Evolutionary conservation across 2,888 invertebrate genomes (phyloP).

Genomic region (Thysanoteuthis rhombus): DNA sequence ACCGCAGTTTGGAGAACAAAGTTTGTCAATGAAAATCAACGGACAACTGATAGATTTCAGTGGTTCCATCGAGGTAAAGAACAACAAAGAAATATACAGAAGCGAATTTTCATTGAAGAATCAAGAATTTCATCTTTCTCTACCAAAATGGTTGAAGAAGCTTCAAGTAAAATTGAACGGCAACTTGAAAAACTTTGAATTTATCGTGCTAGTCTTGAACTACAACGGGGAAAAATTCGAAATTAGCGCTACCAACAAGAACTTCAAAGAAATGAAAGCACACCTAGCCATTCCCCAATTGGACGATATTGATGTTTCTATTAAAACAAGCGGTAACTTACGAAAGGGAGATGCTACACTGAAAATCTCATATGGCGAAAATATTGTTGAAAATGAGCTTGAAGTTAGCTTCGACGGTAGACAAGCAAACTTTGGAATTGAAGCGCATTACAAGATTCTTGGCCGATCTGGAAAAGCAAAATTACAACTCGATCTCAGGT

Average conservation of each 20-base stretch:
- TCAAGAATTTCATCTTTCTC: background rate
- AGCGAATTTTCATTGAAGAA: background rate
- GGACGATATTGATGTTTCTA: background rate
- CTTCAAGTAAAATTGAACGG: background rate
- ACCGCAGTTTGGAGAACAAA: background rate
- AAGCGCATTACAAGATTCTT: background rate
- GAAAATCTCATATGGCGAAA: background rate
- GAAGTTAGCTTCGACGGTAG: background rate
- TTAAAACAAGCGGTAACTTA: background rate
- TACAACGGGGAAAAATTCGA: background rate
- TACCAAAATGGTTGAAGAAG: background rate
- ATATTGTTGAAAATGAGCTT: background rate
- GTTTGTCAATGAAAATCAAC: background rate
- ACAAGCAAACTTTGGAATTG: background rate
- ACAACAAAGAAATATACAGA: background rate
- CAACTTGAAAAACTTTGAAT: background rate
- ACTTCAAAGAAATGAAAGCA: background rate
- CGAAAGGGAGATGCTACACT: background rate
- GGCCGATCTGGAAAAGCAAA: background rate
- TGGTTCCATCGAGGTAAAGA: background rate
- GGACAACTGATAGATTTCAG: too few relatives aligned
- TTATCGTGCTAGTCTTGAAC: background rate
- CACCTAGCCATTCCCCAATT: background rate
- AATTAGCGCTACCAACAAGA: background rate
- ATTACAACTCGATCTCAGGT: background rate